Base-by-base conservation (phyloP, 2,888 invertebrate genomes). In the Busseola fusca region DNA sequence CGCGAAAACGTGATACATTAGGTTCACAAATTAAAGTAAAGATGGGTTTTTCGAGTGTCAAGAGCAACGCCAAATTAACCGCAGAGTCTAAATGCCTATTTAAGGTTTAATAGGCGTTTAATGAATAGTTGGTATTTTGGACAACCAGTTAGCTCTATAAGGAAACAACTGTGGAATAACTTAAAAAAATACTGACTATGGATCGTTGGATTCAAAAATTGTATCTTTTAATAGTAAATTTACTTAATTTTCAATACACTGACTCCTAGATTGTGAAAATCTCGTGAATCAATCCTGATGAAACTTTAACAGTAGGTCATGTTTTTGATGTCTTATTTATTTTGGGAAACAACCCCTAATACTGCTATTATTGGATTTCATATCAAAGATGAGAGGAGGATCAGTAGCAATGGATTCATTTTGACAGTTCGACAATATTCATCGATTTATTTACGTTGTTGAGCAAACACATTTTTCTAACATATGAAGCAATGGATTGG, bases 41-140 rank as follows among this genome's bases (percentile, higher is more conserved):
- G 81, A 83, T 71, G 77, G 40, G 68, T 59, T 73, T n/a, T 71
- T 69, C 52, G 64, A 81, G 76, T 76, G 73, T 75, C 81, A 83
- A 83, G 72, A 70, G 16, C 72, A 59, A 40, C 40, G 9, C n/a
- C 50, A 52, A 72, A 73, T 74, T 78, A 71, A 76, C 42, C 37
- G 37, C 45, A 42, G 64, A 60, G 45, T 30, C 16, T 34, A 70
- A 21, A 6, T 0, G n/a, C 1, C 25, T 50, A 9, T 16, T 25
- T n/a, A n/a, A n/a, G n/a, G n/a, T n/a, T n/a, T n/a, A n/a, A n/a
- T n/a, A n/a, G n/a, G n/a, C n/a, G 3, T 16, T 6, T 16, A 37
- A n/a, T 57, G 5, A 27, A 16, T 40, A 9, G 27, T 56, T 56
- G 6, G 5, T 27, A 14, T 54, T 50, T 37, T 37, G 4, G 14